Evolutionary conservation across 2,113 vertebrate species (phyloP), one percentile per base, ranked within the genome.

Genomic region (Upupa epops): DNA sequence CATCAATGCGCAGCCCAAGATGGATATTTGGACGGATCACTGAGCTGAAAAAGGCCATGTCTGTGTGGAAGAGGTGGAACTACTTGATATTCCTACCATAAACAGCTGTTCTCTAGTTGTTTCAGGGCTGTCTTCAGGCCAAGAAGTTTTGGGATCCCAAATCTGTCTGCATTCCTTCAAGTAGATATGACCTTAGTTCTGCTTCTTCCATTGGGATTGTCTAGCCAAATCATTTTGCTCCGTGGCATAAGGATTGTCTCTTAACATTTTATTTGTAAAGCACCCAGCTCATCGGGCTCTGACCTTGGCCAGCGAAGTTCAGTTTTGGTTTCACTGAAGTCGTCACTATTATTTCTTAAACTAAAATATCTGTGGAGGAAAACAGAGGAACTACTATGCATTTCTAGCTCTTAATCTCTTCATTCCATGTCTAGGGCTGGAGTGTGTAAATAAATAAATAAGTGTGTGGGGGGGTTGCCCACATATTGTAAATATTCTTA

Each of bases 141-240:
- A 89, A 89, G 76, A 86, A 73, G 5, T 82, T 77, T 68, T 85
- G 54, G 76, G 75, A 85, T 83, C 37, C 45, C 78, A 74, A 42
- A 90, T 45, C 61, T 69, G 92, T 90, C 87, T 93, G 77, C 91
- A 83, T 90, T 90, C 87, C 60, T 90, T 29, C 21, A 45, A 73
- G 45, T 2, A 83, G 92, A 87, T 78, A 61, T 32, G 85, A 86
- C 75, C 71, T 85, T 77, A 37, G 17, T 9, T 73, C 58, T 85
- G 26, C 26, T 66, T 80, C 75, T 86, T 82, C 76, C 56, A 32
- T 7, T 77, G 81, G 61, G 81, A 24, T 28, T 34, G 7, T 74
- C 45, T 77, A 64, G 71, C 40, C 45, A 69, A 70, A 74, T 82
- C 1, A 42, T 76, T 63, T 77, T 64, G 32, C 51, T 89, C 11